A percentile compares a stretch with the other conserved stretches of the same genome.
phyloP scores from a whole-genome alignment of 2,888 invertebrate species.

The Bombylius major region DNA sequence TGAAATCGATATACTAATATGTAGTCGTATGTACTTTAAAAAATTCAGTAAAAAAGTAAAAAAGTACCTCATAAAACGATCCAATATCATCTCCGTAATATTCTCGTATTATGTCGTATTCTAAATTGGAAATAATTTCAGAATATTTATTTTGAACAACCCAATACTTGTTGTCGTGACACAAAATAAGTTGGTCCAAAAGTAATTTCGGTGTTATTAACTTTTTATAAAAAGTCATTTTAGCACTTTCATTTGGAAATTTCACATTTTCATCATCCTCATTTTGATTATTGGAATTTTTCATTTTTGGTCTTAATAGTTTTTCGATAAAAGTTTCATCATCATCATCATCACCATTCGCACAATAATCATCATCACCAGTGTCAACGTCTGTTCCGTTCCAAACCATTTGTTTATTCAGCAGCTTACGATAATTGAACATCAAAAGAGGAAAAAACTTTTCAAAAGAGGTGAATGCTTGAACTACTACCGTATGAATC shows the following conservation, averaged over 20 bases:
- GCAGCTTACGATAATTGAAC: slow-evolving; percentile 13
- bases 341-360: not conserved
- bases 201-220: slow-evolving; percentile 34
- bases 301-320: not conserved
- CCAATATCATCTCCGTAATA: slow-evolving; percentile 28
- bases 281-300: too few relatives aligned
- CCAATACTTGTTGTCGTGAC: slow-evolving; percentile 38
- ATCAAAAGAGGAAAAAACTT: slow-evolving; percentile 35
- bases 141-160: slow-evolving; percentile 38
- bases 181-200: slow-evolving; percentile 34
- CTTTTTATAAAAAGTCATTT: not conserved
- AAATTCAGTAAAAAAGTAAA: not conserved
- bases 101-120: slow-evolving; percentile 30
- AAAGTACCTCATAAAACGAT: slow-evolving; percentile 34
- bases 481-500: slow-evolving; percentile 38
- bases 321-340: not conserved
- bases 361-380: not conserved
- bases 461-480: slow-evolving; percentile 35
- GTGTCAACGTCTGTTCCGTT: not conserved
- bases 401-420: not conserved
- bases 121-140: slow-evolving; percentile 37
- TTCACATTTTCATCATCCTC: not conserved
- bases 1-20: too few relatives aligned
- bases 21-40: not conserved
- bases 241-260: not conserved